Conservation (phyloP, 2,797 vertebrate species). For the Ispidina picta region DNA sequence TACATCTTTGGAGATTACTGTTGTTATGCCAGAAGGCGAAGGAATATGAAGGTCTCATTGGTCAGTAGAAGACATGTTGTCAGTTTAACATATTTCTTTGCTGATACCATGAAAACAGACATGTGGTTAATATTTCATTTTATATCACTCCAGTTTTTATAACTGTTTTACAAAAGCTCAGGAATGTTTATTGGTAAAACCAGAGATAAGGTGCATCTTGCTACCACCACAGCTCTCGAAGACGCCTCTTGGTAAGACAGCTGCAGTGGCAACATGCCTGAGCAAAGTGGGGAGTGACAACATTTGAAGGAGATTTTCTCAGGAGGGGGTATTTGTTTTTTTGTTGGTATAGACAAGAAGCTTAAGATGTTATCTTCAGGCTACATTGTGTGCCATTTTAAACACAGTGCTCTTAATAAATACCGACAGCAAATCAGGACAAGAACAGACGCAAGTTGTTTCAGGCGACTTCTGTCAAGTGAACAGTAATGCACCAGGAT, state of each 20-base stretch:
- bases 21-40: not conserved
- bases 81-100: not conserved
- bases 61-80: not conserved
- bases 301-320: not conserved
- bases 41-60: not conserved
- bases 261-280: not conserved
- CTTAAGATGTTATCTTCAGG: conserved; percentile 71
- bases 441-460: conserved; percentile 73
- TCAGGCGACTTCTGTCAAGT: conserved; percentile 75
- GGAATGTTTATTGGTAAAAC: not conserved
- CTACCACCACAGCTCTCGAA: not conserved
- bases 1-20: not conserved
- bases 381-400: conserved; percentile 68
- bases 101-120: not conserved
- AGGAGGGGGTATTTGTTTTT: not conserved
- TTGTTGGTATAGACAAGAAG: conserved; percentile 44
- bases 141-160: not conserved
- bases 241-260: not conserved
- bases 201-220: not conserved
- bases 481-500: conserved; percentile 72
- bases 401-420: conserved; percentile 73
- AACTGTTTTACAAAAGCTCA: not conserved
- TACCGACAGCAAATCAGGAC: conserved; percentile 73
- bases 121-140: not conserved
- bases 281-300: not conserved